Evolutionary conservation across 2,797 vertebrate genomes (phyloP).

Genomic region (Myotis pilosus): DNA sequence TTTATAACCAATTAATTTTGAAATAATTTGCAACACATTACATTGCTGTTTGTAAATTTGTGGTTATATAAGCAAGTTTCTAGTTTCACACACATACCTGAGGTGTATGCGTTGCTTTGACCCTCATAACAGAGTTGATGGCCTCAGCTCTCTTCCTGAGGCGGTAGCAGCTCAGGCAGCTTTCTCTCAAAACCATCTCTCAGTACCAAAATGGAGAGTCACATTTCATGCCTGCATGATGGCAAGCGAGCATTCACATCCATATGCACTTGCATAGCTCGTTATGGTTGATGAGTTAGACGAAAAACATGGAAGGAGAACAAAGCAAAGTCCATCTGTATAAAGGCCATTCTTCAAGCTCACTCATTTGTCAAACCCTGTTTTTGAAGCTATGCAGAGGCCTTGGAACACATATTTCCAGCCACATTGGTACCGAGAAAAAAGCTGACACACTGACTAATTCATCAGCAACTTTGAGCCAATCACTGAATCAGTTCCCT

Average conservation of each 20-base stretch:
- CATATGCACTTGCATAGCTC: conserved; percentile 18
- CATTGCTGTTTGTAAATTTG: neutral
- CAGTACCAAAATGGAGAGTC: neutral
- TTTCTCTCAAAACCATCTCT: neutral
- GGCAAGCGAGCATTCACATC: neutral
- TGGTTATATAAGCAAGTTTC: neutral
- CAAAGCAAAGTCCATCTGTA: conserved; percentile 55
- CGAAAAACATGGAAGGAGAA: conserved; percentile 64
- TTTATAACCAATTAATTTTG: conserved; percentile 3
- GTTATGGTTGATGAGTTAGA: conserved; percentile 51
- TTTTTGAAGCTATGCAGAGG: conserved; percentile 24
- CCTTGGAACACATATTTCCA: conserved; percentile 29
- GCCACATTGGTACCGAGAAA: neutral
- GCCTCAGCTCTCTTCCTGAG: neutral
- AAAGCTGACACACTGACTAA: neutral
- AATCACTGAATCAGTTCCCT: neutral
- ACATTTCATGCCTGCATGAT: neutral
- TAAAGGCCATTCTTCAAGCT: conserved; percentile 22
- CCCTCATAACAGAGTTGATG: neutral
- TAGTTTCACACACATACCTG: neutral
- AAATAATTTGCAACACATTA: neutral
- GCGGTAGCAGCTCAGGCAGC: neutral
- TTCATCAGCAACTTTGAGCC: neutral
- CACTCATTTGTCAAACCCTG: conserved; percentile 18
- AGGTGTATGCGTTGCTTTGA: neutral